A percentile compares a stretch with the other conserved stretches of the same genome.
These are phyloP conservation scores for Uria lomvia DNA, from an alignment of 2,113 vertebrate species.

Conservation along the genomic window DNA sequence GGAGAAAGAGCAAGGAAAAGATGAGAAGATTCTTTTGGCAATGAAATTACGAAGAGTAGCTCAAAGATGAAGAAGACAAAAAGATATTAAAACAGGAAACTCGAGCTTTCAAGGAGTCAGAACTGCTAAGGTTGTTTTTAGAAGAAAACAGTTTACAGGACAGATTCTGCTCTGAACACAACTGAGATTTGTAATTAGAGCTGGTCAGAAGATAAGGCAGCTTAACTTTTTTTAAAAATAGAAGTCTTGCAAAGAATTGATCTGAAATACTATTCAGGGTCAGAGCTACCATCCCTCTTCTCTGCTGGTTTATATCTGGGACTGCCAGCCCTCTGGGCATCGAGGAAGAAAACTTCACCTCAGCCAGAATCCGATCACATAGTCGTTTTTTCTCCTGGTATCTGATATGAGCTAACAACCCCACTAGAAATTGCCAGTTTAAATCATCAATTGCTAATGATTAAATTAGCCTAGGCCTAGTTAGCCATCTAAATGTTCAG, in stretches of 20 bases:
- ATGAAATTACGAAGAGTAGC: background rate
- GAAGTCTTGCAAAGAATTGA: background rate
- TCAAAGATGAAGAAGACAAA: background rate
- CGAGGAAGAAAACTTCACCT: background rate
- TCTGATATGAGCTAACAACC: background rate
- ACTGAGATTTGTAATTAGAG: background rate
- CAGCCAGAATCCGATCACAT: background rate
- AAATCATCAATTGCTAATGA: background rate
- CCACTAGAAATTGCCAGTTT: background rate
- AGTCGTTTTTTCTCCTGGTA: background rate
- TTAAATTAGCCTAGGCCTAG: conserved; percentile 17
- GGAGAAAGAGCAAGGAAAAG: background rate
- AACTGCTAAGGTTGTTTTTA: background rate
- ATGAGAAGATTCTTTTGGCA: background rate
- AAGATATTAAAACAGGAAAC: background rate
- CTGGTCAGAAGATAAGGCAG: background rate
- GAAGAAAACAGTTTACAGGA: background rate
- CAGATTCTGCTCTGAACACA: background rate
- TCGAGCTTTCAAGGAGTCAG: background rate
- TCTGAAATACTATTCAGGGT: background rate
- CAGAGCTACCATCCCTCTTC: background rate
- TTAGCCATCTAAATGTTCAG: background rate
- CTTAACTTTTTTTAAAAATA: background rate
- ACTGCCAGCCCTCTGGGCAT: background rate
- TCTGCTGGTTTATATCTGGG: background rate